A percentile compares a stretch with the other conserved stretches of the same genome.
phyloP scores from a whole-genome alignment of 2,888 invertebrate species.

The Neocrepidodera transversa region DNA sequence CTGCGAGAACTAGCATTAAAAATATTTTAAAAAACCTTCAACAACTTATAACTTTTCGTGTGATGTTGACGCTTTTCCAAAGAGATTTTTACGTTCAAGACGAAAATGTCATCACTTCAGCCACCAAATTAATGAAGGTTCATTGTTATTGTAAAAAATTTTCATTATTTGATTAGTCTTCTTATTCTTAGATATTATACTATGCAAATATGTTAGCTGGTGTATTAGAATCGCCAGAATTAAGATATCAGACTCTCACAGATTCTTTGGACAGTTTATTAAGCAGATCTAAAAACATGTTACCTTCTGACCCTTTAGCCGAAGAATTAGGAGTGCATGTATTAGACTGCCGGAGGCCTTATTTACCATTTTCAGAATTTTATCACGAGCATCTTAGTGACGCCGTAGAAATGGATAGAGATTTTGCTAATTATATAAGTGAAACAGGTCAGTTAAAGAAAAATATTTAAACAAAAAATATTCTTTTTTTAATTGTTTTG shows the following conservation, averaged over 20 bases:
- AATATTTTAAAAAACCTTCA: conserved; percentile 80
- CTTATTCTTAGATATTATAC: conserved; percentile 73
- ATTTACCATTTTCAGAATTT: conserved; percentile 87
- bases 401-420: conserved; percentile 91
- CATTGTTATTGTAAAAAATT: too few species aligned
- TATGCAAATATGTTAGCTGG: conserved; percentile 91
- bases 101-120: conserved; percentile 81
- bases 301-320: conserved; percentile 70
- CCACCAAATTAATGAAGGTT: conserved; percentile 88
- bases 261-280: conserved; percentile 50
- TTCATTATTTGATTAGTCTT: too few species aligned
- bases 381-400: conserved; percentile 95
- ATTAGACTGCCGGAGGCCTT: conserved; percentile 83
- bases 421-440: conserved; percentile 88
- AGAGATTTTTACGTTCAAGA: conserved; percentile 82
- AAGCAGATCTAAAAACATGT: conserved; percentile 57
- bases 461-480: background rate
- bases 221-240: conserved; percentile 71
- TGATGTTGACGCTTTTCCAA: conserved; percentile 78
- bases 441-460: conserved; percentile 57
- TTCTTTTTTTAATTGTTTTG: background rate
- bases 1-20: conserved; percentile 64
- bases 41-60: conserved; percentile 85
- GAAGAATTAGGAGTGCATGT: conserved; percentile 77
- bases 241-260: conserved; percentile 66